phyloP scores from a whole-genome alignment of 2,888 invertebrate genomes.

The Dromius quadrimaculatus region DNA sequence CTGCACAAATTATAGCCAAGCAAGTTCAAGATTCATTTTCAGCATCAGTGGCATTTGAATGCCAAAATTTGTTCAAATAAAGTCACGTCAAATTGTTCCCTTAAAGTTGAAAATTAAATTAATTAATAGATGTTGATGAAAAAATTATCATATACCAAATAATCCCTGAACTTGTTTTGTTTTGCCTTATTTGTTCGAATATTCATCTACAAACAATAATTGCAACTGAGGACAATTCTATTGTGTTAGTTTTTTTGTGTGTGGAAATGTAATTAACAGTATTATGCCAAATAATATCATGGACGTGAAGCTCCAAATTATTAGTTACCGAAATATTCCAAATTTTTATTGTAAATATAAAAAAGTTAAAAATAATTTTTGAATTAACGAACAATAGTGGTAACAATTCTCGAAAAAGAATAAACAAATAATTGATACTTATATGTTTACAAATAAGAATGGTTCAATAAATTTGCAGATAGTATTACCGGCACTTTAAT shows the following conservation, averaged over 20 bases:
- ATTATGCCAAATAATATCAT: constrained; percentile 37
- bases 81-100: too few relatives aligned
- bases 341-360: constrained; percentile 26
- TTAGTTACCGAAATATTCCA: constrained; percentile 39
- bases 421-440: constrained; percentile 22
- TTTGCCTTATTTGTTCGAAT: too few relatives aligned
- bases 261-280: constrained; percentile 27
- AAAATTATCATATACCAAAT: too few relatives aligned
- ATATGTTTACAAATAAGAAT: constrained; percentile 24
- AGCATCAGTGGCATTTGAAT: too few relatives aligned
- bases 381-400: constrained; percentile 33
- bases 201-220: too few relatives aligned
- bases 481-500: not conserved
- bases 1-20: too few relatives aligned
- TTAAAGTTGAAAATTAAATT: too few relatives aligned
- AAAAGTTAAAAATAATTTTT: constrained; percentile 5
- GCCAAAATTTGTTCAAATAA: too few relatives aligned
- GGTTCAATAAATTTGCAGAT: constrained; percentile 1
- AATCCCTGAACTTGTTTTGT: too few relatives aligned
- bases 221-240: too few relatives aligned
- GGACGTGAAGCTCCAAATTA: constrained; percentile 11
- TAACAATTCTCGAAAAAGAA: constrained; percentile 28
- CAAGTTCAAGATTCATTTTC: too few relatives aligned
- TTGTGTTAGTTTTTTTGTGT: constrained; percentile 13
- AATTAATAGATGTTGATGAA: too few relatives aligned